These are phyloP conservation scores for Rhabdophis nuchalis DNA, from an alignment of 2,797 vertebrate species.

Conservation along the genomic window DNA sequence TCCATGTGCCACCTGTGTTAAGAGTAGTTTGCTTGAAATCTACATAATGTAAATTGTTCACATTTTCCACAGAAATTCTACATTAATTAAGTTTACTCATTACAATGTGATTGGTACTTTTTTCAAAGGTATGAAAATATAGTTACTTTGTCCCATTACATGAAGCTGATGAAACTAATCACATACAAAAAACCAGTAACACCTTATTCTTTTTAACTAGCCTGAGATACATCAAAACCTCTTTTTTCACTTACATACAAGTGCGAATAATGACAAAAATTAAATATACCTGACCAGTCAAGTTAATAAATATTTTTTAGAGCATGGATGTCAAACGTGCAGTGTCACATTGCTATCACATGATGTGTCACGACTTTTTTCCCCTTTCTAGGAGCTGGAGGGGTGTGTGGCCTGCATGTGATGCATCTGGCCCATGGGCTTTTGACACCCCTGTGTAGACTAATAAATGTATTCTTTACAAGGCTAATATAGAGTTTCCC, in stretches of 20 bases:
- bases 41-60: neutral
- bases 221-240: neutral
- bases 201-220: neutral
- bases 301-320: neutral
- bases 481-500: neutral
- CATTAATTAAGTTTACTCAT: neutral
- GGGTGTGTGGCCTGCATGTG: no score
- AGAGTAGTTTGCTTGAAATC: neutral
- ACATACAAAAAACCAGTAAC: neutral
- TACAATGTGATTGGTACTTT: neutral
- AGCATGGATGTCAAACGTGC: no score
- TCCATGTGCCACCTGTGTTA: no score
- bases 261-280: neutral
- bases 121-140: neutral
- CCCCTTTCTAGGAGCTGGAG: no score
- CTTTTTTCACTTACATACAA: neutral
- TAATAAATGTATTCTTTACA: neutral
- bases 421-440: no score
- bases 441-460: neutral
- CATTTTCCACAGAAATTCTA: neutral
- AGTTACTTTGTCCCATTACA: neutral
- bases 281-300: neutral
- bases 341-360: no score
- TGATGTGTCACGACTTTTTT: no score
- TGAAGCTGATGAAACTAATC: neutral